phyloP scores from a whole-genome alignment of 2,113 vertebrate genomes.

The Ivindomyrus marchei region DNA sequence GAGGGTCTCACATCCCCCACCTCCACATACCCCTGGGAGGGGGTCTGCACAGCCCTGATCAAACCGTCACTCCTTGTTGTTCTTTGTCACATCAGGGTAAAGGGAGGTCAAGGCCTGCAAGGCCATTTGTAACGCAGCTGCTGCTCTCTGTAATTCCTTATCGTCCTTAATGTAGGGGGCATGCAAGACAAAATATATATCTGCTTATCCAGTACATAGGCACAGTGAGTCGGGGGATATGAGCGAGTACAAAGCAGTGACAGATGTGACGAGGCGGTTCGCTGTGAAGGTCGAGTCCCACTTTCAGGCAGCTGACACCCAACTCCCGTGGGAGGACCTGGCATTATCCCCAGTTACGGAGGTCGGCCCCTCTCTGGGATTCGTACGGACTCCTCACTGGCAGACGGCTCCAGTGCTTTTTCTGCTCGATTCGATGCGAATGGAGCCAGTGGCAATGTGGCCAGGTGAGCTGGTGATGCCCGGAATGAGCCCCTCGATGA shows the following conservation, averaged over 20 bases:
- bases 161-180: too few species aligned
- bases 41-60: too few species aligned
- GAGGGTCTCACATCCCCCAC: not conserved
- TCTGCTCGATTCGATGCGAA: too few species aligned
- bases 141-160: too few species aligned
- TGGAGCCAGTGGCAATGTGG: too few species aligned
- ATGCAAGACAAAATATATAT: not conserved
- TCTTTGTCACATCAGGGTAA: not conserved
- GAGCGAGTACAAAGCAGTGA: not conserved
- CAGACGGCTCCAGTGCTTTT: too few species aligned
- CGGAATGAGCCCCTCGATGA: too few species aligned
- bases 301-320: not conserved
- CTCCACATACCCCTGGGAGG: not conserved
- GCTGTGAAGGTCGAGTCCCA: not conserved
- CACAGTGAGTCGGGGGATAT: not conserved
- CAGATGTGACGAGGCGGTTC: not conserved
- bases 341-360: not conserved
- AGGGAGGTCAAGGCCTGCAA: too few species aligned
- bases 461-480: too few species aligned
- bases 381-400: too few species aligned
- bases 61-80: not conserved
- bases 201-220: not conserved
- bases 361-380: not conserved
- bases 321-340: not conserved
- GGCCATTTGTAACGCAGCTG: not conserved